A percentile compares a stretch with the other conserved stretches of the same genome.
These are phyloP conservation scores for Cerastis leucographa DNA, from an alignment of 2,888 invertebrate species.

Conservation along the genomic window DNA sequence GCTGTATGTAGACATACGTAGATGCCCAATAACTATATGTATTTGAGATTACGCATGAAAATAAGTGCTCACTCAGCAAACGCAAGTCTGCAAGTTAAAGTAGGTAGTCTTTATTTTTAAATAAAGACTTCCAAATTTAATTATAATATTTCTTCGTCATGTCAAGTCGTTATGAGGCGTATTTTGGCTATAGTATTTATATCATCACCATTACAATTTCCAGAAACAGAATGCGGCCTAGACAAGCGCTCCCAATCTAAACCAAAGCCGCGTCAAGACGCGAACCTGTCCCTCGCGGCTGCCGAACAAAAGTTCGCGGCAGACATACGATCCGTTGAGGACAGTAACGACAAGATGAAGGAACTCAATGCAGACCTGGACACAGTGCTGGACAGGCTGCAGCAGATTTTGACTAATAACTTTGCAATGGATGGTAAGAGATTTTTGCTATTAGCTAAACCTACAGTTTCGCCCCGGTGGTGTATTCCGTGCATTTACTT, in stretches of 20 bases:
- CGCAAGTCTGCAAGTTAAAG: too few species aligned
- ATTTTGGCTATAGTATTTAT: background rate
- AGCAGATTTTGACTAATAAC: conserved; percentile 93
- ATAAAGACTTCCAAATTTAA: background rate
- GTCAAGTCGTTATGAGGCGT: background rate
- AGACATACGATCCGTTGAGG: conserved; percentile 81
- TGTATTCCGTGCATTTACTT: background rate
- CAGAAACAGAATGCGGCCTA: conserved; percentile 73
- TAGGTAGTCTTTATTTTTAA: too few species aligned
- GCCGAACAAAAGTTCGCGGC: conserved; percentile 84
- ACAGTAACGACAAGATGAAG: conserved; percentile 85
- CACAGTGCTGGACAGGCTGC: conserved; percentile 92
- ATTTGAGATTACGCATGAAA: background rate
- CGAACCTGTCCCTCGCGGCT: conserved; percentile 64
- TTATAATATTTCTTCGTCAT: background rate
- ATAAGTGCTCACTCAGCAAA: background rate
- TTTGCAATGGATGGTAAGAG: conserved; percentile 89
- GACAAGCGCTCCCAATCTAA: conserved; percentile 56
- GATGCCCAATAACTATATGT: background rate
- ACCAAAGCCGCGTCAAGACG: conserved; percentile 55
- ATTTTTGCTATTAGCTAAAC: background rate
- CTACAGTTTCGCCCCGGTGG: background rate
- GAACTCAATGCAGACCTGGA: conserved; percentile 92
- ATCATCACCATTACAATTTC: background rate
- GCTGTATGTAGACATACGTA: background rate